A percentile compares a stretch with the other conserved stretches of the same genome.
These are phyloP conservation scores for Sebastes hubbsi DNA, from an alignment of 2,797 vertebrate genomes.

Conservation along the genomic window DNA sequence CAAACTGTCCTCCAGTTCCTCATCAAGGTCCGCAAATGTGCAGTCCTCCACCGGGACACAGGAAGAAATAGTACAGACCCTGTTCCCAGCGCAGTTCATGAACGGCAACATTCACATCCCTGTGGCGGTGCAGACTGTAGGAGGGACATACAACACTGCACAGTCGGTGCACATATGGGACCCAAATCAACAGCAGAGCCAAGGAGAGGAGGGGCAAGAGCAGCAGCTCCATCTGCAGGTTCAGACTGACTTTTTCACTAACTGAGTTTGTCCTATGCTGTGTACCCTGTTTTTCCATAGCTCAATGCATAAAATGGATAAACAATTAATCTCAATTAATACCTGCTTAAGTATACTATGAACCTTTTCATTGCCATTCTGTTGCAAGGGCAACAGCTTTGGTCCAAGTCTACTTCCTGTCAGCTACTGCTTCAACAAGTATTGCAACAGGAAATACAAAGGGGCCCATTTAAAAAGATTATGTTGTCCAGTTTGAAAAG, in stretches of 20 bases:
- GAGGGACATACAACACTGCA: constrained; percentile 93
- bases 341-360: not conserved
- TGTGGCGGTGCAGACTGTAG: constrained; percentile 97
- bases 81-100: constrained; percentile 99
- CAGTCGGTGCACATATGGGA: constrained; percentile 99
- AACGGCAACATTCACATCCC: constrained; percentile 99
- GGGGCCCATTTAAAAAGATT: not conserved
- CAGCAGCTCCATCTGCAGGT: constrained; percentile 92
- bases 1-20: constrained; percentile 67
- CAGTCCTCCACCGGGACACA: constrained; percentile 84
- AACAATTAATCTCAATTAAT: not conserved
- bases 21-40: constrained; percentile 53
- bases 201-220: constrained; percentile 78
- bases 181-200: constrained; percentile 91
- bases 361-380: no score
- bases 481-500: not conserved
- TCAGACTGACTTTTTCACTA: constrained; percentile 4
- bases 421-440: no score
- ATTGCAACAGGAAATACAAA: not conserved
- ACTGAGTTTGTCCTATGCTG: not conserved
- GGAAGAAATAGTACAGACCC: constrained; percentile 96
- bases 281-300: not conserved
- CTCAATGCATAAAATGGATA: not conserved
- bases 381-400: no score
- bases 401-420: no score